phyloP scores from a whole-genome alignment of 1,140 invertebrate genomes.

The Idris sp. region DNA sequence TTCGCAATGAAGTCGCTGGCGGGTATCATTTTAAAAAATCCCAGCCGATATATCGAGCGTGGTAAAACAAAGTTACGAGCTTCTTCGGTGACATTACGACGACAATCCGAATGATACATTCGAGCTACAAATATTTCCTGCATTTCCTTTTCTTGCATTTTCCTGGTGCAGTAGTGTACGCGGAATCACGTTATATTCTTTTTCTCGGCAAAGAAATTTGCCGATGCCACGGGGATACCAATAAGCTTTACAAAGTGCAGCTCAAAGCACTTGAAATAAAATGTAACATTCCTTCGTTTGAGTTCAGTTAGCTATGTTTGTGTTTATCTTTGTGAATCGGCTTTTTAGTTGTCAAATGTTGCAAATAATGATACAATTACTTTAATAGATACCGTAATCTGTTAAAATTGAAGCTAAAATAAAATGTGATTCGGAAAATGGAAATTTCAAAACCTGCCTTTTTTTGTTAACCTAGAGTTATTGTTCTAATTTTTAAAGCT shows the following conservation, averaged over 20 bases:
- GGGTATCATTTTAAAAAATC: too few species aligned
- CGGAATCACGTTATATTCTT: conserved; percentile 41
- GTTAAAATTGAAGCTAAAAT: too few species aligned
- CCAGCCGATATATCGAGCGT: conserved; percentile 40
- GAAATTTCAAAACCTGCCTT: too few species aligned
- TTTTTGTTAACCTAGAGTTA: too few species aligned
- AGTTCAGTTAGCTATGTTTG: conserved; percentile 27
- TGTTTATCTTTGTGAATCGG: conserved; percentile 20
- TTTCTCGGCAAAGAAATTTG: conserved; percentile 32
- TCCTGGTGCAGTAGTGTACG: conserved; percentile 5
- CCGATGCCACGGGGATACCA: conserved; percentile 14
- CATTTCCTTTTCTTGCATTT: conserved; percentile 42
- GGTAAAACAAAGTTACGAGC: conserved; percentile 49
- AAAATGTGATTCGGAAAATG: too few species aligned
- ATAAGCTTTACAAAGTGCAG: conserved; percentile 26
- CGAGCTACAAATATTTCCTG: conserved; percentile 38
- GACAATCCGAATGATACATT: conserved; percentile 36
- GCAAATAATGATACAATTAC: too few species aligned
- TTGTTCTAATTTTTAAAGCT: too few species aligned
- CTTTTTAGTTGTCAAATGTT: too few species aligned
- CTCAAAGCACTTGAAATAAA: conserved; percentile 36
- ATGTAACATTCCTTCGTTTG: conserved; percentile 20
- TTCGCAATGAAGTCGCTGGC: too few species aligned
- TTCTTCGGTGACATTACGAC: conserved; percentile 31
- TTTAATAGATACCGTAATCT: too few species aligned